These are phyloP conservation scores for Elephas maximus DNA, from an alignment of 2,113 vertebrate genomes.

Conservation along the genomic window DNA sequence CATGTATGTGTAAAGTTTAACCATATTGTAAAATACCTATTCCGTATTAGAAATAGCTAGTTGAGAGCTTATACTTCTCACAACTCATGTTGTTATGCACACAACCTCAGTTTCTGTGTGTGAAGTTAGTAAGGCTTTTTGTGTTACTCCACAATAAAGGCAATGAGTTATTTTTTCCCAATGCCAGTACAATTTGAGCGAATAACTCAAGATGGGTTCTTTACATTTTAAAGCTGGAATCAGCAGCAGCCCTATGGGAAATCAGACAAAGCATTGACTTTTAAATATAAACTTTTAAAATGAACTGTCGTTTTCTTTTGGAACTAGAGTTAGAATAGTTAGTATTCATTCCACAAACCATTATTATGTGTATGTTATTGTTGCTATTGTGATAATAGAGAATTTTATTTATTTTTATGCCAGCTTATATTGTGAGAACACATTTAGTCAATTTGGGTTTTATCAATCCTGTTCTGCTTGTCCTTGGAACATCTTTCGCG, in stretches of 20 bases:
- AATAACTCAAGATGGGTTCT: constrained; percentile 80
- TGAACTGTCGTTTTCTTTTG: constrained; percentile 83
- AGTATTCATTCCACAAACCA: constrained; percentile 88
- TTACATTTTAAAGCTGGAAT: constrained; percentile 86
- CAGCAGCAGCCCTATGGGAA: constrained; percentile 87
- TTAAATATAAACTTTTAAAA: constrained; percentile 86
- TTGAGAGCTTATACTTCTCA: constrained; percentile 89
- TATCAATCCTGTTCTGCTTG: constrained; percentile 92
- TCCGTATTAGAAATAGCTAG: constrained; percentile 91
- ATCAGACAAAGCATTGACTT: constrained; percentile 86
- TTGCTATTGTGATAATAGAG: constrained; percentile 92
- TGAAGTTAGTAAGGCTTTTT: constrained; percentile 91
- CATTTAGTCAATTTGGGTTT: constrained; percentile 89
- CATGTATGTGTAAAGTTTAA: constrained; percentile 86
- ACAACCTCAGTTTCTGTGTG: constrained; percentile 89
- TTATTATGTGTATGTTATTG: constrained; percentile 91
- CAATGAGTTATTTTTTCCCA: constrained; percentile 86
- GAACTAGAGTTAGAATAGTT: constrained; percentile 89
- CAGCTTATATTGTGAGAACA: constrained; percentile 91
- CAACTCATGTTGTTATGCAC: constrained; percentile 87
- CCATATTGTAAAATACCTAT: constrained; percentile 88
- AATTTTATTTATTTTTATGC: constrained; percentile 94
- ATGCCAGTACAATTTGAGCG: constrained; percentile 85
- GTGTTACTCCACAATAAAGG: constrained; percentile 89
- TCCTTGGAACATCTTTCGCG: constrained; percentile 93